These are phyloP conservation scores for Oreochromis aureus DNA, from an alignment of 2,113 vertebrate species.

Conservation along the genomic window DNA sequence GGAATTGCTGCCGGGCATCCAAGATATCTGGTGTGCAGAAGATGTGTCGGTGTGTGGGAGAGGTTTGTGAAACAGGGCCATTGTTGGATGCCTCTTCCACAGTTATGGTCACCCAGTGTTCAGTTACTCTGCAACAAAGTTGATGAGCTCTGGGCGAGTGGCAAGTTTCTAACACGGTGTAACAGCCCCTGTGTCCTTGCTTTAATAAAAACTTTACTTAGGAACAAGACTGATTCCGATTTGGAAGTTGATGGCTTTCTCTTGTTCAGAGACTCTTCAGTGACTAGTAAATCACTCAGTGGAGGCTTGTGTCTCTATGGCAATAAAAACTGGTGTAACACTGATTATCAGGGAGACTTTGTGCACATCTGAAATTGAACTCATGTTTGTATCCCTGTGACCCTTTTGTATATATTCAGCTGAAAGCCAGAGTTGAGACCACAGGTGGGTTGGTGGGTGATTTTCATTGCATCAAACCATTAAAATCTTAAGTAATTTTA, in stretches of 20 bases:
- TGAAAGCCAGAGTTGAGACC: background rate
- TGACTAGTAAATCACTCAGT: background rate
- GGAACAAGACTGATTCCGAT: background rate
- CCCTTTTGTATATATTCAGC: background rate
- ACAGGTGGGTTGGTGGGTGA: background rate
- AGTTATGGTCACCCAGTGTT: background rate
- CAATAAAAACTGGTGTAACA: no score
- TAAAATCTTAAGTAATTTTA: background rate
- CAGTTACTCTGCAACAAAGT: background rate
- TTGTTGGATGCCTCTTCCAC: background rate
- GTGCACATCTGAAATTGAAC: background rate
- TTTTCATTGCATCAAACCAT: background rate
- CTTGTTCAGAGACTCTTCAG: background rate
- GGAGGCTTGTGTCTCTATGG: no score
- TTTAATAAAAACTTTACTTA: background rate
- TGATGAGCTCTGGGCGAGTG: background rate
- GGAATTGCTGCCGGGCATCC: background rate
- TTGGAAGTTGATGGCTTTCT: background rate
- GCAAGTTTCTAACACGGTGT: background rate
- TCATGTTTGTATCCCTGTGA: background rate
- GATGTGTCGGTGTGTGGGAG: background rate
- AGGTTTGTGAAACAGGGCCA: background rate
- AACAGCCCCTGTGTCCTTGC: background rate
- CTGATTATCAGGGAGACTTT: no score
- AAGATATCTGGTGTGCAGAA: background rate